phyloP scores from a whole-genome alignment of 2,888 invertebrate species.

The Brenthis ino region DNA sequence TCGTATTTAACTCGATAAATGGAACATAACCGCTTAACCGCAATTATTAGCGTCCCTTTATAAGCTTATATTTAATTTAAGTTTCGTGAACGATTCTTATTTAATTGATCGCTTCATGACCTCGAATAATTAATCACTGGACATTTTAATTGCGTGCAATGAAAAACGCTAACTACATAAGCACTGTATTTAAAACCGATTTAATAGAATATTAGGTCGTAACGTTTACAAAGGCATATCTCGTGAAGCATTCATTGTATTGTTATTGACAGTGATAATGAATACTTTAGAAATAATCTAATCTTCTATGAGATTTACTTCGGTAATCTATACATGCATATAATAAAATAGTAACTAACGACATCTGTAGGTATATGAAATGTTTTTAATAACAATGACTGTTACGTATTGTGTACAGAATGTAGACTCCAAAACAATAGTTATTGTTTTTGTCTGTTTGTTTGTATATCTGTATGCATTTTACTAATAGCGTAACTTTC shows the following conservation, averaged over 20 bases:
- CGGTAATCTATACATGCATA: too few species aligned
- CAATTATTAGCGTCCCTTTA: conserved; percentile 9
- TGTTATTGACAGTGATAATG: background rate
- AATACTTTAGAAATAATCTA: background rate
- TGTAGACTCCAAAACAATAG: too few species aligned
- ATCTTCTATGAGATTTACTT: background rate
- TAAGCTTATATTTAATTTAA: conserved; percentile 1
- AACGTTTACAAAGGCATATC: conserved; percentile 4
- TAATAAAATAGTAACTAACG: too few species aligned
- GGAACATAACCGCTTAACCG: conserved; percentile 19
- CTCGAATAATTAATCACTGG: conserved; percentile 12
- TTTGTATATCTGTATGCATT: too few species aligned
- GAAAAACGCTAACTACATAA: conserved; percentile 13
- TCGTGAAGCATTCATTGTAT: conserved; percentile 1
- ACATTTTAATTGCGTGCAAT: conserved; percentile 27
- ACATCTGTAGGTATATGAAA: too few species aligned
- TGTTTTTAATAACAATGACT: too few species aligned
- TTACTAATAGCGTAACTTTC: too few species aligned
- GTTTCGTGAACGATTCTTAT: conserved; percentile 14
- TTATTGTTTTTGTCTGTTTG: too few species aligned
- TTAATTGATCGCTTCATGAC: conserved; percentile 19
- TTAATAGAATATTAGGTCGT: conserved; percentile 14
- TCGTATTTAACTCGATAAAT: conserved; percentile 17
- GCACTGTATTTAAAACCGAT: background rate
- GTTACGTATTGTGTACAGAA: too few species aligned